These are phyloP conservation scores for Poeciliopsis occidentalis DNA, from an alignment of 2,113 vertebrate genomes.

Conservation along the genomic window DNA sequence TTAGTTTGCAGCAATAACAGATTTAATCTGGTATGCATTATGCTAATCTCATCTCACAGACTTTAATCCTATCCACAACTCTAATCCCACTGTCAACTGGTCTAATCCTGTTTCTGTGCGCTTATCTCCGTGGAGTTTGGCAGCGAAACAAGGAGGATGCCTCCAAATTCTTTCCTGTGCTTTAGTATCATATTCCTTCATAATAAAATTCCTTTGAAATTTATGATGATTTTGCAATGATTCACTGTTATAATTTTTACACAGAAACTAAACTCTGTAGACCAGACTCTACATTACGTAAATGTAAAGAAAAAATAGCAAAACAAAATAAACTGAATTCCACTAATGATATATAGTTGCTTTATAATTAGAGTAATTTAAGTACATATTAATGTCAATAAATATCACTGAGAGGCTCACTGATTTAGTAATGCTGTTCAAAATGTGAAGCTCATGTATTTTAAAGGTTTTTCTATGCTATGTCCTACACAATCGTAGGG, in stretches of 20 bases:
- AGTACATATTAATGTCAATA: too few relatives aligned
- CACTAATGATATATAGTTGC: too few relatives aligned
- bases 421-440: too few relatives aligned
- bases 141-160: conserved; percentile 26
- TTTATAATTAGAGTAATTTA: too few relatives aligned
- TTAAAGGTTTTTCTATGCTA: too few relatives aligned
- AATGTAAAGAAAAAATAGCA: too few relatives aligned
- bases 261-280: too few relatives aligned
- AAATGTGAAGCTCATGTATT: too few relatives aligned
- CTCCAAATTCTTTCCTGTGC: conserved; percentile 13
- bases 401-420: too few relatives aligned
- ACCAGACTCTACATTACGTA: too few relatives aligned
- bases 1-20: conserved; percentile 53
- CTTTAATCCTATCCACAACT: conserved; percentile 66
- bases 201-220: not conserved
- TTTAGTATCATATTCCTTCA: conserved; percentile 2
- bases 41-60: conserved; percentile 66
- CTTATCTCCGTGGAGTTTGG: conserved; percentile 63
- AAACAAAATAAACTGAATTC: too few relatives aligned
- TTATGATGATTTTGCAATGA: not conserved
- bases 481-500: too few relatives aligned
- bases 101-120: conserved; percentile 71
- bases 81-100: conserved; percentile 73
- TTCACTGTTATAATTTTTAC: not conserved
- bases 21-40: conserved; percentile 67